Conservation (phyloP, 2,797 vertebrate genomes). For the Pseudopleuronectes americanus region DNA sequence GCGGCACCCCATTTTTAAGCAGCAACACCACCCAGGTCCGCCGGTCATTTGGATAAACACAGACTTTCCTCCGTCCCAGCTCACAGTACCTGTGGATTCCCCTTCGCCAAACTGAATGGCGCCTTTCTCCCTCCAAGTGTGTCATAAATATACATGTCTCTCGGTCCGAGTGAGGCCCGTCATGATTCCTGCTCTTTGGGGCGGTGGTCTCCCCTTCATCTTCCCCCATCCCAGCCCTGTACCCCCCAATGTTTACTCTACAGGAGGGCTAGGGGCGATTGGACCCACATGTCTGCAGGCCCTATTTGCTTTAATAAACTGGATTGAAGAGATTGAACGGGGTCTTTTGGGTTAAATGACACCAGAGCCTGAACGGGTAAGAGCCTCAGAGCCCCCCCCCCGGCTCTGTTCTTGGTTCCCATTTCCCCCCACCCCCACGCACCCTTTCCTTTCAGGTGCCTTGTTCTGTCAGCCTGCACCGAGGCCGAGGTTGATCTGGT, state of each 20-base stretch:
- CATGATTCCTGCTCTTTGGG: conserved; percentile 59
- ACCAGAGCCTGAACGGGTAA: conserved; percentile 66
- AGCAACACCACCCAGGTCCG: conserved; percentile 4
- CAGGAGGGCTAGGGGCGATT: conserved; percentile 65
- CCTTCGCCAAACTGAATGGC: conserved; percentile 45
- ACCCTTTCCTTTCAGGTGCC: conserved; percentile 40
- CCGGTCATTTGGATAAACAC: conserved; percentile 47
- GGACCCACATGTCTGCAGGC: conserved; percentile 78
- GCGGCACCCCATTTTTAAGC: conserved; percentile 37
- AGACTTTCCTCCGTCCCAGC: conserved; percentile 14
- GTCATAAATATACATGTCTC: conserved; percentile 67
- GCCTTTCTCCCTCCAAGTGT: conserved; percentile 46
- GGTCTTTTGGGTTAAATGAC: conserved; percentile 76
- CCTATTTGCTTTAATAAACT: conserved; percentile 83
- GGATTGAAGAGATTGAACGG: conserved; percentile 71
- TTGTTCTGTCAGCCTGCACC: conserved; percentile 37
- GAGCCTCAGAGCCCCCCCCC: conserved; percentile 48
- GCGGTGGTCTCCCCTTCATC: conserved; percentile 63
- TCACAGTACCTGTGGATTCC: conserved; percentile 33
- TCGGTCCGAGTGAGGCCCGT: conserved; percentile 58
- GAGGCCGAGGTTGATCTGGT: conserved; percentile 36
- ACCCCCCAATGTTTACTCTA: conserved; percentile 71
- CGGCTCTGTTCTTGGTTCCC: conserved; percentile 64
- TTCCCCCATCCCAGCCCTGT: conserved; percentile 29
- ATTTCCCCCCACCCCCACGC: neutral